Evolutionary conservation across 1,140 invertebrate genomes (phyloP), one percentile per base, ranked within the genome.

Genomic region (Sinella curviseta): DNA sequence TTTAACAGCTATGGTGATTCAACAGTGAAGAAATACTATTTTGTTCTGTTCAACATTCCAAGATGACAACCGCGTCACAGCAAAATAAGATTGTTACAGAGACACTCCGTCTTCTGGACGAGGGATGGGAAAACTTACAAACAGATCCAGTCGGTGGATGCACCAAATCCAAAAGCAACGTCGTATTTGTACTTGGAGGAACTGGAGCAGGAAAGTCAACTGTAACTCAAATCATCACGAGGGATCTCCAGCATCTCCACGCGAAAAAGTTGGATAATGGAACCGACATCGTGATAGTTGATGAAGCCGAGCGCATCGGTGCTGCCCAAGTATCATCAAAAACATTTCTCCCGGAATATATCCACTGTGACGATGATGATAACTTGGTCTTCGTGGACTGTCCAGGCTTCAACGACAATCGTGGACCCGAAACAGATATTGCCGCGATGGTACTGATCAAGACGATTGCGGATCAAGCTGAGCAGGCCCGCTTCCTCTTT

Each of bases 391-490:
- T 60, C 24, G 12, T 60, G 3, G 57, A 60, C 57, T 60, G 57
- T 60, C 57, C 57, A 60, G 57, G 57, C 57, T 60, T 60, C 57
- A 60, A 60, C 57, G 57, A 60, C 24, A 60, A 60, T 60, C 57
- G 57, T n/a, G 57, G 57, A 26, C 12, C 57, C 8, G 57, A 16
- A 4, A 26, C 24, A 26, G 57, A 60, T n/a, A 60, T 60, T 60
- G 57, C 57, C 4, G 57, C 57, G 12, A 60, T 60, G 57, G 12
- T 3, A 8, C 24, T 60, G 12, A 12, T 60, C 24, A 60, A 60
- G 3, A 17, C 14, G 24, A 60, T 60, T 26, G 4, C 57, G 4
- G 57, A 60, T 3, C 14, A 60, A 3, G 57, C 24, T 12, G 24
- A 60, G 3, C 57, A 60, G 24, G 57, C 57, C 24, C 12, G 24